Conservation (phyloP, 2,888 invertebrate genomes). For the Deilephila porcellus region DNA sequence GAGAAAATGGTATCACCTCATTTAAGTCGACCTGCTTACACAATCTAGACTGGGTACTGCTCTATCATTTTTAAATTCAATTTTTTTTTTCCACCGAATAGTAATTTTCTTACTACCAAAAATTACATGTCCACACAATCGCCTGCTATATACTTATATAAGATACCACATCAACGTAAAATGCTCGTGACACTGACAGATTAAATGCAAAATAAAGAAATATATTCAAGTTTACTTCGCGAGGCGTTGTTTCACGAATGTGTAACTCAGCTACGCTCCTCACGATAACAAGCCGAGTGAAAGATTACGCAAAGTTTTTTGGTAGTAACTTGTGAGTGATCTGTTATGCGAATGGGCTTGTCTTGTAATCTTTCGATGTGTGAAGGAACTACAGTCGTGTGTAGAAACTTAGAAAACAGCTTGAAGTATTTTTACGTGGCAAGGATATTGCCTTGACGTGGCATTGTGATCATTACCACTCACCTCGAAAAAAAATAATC, state of each 20-base stretch:
- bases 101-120: no score
- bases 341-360: background rate
- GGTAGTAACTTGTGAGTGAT: background rate
- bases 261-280: conserved; percentile 13
- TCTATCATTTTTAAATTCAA: no score
- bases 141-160: background rate
- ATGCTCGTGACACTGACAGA: conserved; percentile 23
- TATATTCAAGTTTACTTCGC: conserved; percentile 23
- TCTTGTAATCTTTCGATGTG: background rate
- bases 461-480: no score
- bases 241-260: conserved; percentile 19
- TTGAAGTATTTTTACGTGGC: no score
- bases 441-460: no score
- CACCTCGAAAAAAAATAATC: no score
- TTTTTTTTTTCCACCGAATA: background rate
- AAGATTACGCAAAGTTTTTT: conserved; percentile 6
- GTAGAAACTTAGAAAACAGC: no score
- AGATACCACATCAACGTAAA: conserved; percentile 10
- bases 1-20: no score
- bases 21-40: no score
- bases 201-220: conserved; percentile 26
- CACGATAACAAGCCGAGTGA: background rate
- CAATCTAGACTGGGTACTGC: no score
- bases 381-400: background rate
- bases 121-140: background rate